These are phyloP conservation scores for Drosophila lacertosa DNA, from an alignment of 1,140 invertebrate species.

Conservation along the genomic window DNA sequence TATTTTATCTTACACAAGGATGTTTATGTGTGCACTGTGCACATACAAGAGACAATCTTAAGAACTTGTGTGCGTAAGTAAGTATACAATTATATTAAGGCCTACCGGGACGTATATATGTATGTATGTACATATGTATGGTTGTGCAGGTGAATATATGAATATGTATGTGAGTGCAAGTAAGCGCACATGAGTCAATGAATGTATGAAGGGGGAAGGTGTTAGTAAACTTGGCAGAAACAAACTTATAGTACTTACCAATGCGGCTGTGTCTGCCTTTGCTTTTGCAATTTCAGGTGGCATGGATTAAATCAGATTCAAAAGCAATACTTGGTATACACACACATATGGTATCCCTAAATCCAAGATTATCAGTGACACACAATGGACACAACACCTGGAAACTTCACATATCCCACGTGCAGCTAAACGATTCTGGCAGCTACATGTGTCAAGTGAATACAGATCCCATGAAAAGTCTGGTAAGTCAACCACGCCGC, in stretches of 20 bases:
- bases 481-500: constrained; percentile 86
- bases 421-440: constrained; percentile 94
- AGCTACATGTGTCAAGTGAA: constrained; percentile 97
- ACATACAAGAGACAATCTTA: constrained; percentile 9
- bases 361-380: constrained; percentile 92
- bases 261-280: constrained; percentile 25
- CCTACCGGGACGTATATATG: constrained; percentile 12
- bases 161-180: background rate
- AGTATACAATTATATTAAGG: constrained; percentile 19
- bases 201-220: constrained; percentile 4
- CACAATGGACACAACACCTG: constrained; percentile 96
- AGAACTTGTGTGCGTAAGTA: constrained; percentile 1
- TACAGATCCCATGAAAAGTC: constrained; percentile 94
- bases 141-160: background rate
- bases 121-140: constrained; percentile 2
- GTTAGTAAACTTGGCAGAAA: constrained; percentile 12
- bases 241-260: constrained; percentile 19
- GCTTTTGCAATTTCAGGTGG: constrained; percentile 88
- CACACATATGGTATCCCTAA: constrained; percentile 94
- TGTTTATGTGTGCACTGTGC: background rate
- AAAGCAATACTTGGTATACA: constrained; percentile 95
- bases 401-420: constrained; percentile 94
- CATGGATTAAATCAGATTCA: constrained; percentile 95
- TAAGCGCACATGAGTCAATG: background rate
- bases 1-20: constrained; percentile 8